These are phyloP conservation scores for Calidris pugnax DNA, from an alignment of 2,113 vertebrate species.

Conservation along the genomic window DNA sequence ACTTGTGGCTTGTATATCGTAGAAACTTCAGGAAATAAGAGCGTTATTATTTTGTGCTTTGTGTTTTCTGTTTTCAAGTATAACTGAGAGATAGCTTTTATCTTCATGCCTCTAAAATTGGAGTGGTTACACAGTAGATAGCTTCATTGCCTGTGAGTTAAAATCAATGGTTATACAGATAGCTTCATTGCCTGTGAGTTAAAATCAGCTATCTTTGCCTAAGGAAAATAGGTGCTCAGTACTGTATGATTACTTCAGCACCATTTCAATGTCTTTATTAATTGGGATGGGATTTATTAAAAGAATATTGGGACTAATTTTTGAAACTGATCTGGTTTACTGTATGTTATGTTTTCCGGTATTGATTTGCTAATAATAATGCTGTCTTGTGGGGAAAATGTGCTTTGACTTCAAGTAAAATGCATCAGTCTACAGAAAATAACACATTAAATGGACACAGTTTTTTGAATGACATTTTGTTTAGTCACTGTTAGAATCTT, in stretches of 20 bases:
- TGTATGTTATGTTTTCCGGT: neutral
- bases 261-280: neutral
- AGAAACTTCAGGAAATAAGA: conserved; percentile 37
- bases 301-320: neutral
- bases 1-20: conserved; percentile 26
- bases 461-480: neutral
- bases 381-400: neutral
- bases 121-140: neutral
- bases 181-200: neutral
- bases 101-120: neutral
- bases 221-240: neutral
- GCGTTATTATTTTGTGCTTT: neutral
- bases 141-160: neutral
- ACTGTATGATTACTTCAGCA: neutral
- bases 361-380: neutral
- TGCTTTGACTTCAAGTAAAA: neutral
- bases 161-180: neutral
- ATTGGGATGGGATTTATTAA: neutral
- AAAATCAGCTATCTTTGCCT: neutral
- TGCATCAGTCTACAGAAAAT: neutral
- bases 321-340: neutral
- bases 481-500: neutral
- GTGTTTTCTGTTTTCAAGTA: neutral
- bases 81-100: neutral
- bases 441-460: neutral